Evolutionary conservation across 2,888 invertebrate genomes (phyloP).

Genomic region (Ornithoptera priamus): DNA sequence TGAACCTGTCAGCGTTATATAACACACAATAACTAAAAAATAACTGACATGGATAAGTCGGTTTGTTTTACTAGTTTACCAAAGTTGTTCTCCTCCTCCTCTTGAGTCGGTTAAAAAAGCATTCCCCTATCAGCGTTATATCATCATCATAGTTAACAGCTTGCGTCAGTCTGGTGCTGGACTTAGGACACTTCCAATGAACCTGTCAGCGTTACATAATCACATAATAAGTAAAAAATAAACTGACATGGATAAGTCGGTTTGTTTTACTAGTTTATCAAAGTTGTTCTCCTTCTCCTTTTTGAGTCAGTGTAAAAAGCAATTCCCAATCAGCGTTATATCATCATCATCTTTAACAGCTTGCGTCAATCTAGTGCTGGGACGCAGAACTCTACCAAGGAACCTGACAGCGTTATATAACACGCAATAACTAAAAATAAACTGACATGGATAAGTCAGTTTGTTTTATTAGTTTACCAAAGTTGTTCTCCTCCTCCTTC

Average conservation of each 20-base stretch:
- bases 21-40: constrained; percentile 19
- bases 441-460: constrained; percentile 29
- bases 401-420: constrained; percentile 1
- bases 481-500: background rate
- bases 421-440: constrained; percentile 20
- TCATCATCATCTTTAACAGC: too few relatives aligned
- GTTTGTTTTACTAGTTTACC: constrained; percentile 18
- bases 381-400: too few relatives aligned
- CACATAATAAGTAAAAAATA: constrained; percentile 18
- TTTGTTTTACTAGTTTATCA: background rate
- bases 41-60: constrained; percentile 29
- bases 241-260: constrained; percentile 29
- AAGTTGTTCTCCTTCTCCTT: too few relatives aligned
- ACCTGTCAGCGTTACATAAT: background rate
- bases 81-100: background rate
- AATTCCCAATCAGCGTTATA: too few relatives aligned
- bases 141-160: too few relatives aligned
- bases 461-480: constrained; percentile 23
- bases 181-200: too few relatives aligned
- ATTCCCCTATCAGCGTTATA: constrained; percentile 3
- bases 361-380: too few relatives aligned
- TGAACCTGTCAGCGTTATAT: background rate
- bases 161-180: too few relatives aligned
- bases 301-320: too few relatives aligned
- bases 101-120: background rate